Percentiles rank a stretch among this genome's conserved stretches.
Conservation (phyloP, 2,113 vertebrate species). For the Callithrix jacchus region DNA sequence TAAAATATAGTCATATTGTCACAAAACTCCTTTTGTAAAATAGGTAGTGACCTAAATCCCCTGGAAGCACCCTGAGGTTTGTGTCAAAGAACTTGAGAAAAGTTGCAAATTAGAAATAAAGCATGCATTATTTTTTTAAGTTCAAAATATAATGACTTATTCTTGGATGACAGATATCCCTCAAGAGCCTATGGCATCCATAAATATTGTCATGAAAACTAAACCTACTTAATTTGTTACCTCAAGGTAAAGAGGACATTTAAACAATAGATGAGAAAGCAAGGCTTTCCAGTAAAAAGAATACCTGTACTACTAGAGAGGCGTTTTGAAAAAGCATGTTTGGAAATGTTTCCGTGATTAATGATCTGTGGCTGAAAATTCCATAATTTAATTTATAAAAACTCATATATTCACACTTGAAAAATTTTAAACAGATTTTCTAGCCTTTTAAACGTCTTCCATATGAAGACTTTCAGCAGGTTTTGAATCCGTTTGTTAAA, state of each 20-base stretch:
- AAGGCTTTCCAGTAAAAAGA: not conserved
- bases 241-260: conserved; percentile 55
- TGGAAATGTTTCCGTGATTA: conserved; percentile 43
- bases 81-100: not conserved
- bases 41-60: not conserved
- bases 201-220: not conserved
- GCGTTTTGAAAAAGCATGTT: conserved; percentile 46
- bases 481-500: conserved; percentile 44
- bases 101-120: not conserved
- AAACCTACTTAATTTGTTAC: conserved; percentile 25
- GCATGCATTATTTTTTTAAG: not conserved
- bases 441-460: not conserved
- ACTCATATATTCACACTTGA: not conserved
- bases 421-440: conserved; percentile 11
- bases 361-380: conserved; percentile 41
- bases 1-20: not conserved
- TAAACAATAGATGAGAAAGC: not conserved
- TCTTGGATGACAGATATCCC: not conserved
- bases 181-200: not conserved
- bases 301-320: not conserved
- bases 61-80: not conserved
- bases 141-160: not conserved
- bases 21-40: not conserved
- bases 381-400: conserved; percentile 55
- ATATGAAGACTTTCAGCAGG: not conserved